These are phyloP conservation scores for Panonychus citri DNA, from an alignment of 1,140 invertebrate genomes.

Conservation along the genomic window DNA sequence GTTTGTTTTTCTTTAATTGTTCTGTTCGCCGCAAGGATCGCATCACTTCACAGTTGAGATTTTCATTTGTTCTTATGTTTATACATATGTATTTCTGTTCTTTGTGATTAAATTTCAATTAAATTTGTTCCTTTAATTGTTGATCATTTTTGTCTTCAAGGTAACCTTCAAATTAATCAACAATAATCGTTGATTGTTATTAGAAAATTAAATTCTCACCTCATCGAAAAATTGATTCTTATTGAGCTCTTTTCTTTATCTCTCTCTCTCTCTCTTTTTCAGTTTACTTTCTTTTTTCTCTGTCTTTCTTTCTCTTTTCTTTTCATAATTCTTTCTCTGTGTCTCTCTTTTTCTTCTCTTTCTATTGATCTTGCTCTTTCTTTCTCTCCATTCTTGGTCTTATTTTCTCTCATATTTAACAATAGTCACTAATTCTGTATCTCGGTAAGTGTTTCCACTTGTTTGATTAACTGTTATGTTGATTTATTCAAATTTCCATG, in stretches of 20 bases:
- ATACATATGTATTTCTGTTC: too few relatives aligned
- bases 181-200: too few relatives aligned
- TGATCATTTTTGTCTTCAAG: too few relatives aligned
- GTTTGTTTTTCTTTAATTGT: too few relatives aligned
- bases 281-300: not conserved
- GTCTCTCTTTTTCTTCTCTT: not conserved
- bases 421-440: not conserved
- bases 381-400: not conserved
- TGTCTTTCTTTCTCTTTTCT: not conserved
- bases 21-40: too few relatives aligned
- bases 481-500: not conserved
- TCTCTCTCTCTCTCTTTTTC: not conserved
- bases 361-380: not conserved
- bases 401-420: not conserved
- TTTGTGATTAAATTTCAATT: too few relatives aligned
- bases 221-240: not conserved
- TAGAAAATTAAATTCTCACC: too few relatives aligned
- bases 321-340: not conserved
- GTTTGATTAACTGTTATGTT: not conserved
- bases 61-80: too few relatives aligned
- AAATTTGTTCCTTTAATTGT: too few relatives aligned
- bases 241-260: not conserved
- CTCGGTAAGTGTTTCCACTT: not conserved
- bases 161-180: too few relatives aligned
- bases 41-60: too few relatives aligned